Evolutionary conservation across 2,888 invertebrate species (phyloP), one percentile per base, ranked within the genome.

Genomic region (Phengaris alcon): DNA sequence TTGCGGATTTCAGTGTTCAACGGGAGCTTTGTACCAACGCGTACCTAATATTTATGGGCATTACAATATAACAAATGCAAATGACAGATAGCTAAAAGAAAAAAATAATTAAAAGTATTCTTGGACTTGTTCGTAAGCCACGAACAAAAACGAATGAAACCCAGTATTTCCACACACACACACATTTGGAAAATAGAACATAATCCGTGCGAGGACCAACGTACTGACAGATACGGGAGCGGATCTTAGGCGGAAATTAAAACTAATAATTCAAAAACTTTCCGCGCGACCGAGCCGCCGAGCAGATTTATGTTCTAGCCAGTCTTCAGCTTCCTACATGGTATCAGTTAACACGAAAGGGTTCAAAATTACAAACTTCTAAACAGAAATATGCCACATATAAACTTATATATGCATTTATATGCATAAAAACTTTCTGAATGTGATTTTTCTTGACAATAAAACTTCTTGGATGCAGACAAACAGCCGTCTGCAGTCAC

Each of bases 231-330:
- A 92, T 91, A 91, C 90, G 87, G 90, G 84, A 83, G 88, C 93
- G 91, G 92, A 93, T 93, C 93, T 93, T 90, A 89, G 88, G 89
- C 94, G 94, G 94, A 94, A 94, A 94, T 94, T 94, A 94, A 94
- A 94, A 93, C 93, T 94, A 94, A 94, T 94, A 94, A 93, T 93
- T 94, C 94, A 94, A 93, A 94, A 93, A 93, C 92, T 93, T 93
- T 93, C 90, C 91, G 86, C 87, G 91, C 91, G 89, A 91, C 91
- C 90, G 90, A 89, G 86, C 91, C 89, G 88, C 88, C 88, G 83
- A 86, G 87, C 84, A 88, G 92, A 93, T 93, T 93, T 93, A 93
- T 93, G 90, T 85, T 86, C 84, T 84, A 87, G 84, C 86, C 90
- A 90, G 91, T 89, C 90, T 90, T 91, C 88, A 89, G 88, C 84